phyloP scores from a whole-genome alignment of 2,888 invertebrate species.

The Pseudococcus longispinus region DNA sequence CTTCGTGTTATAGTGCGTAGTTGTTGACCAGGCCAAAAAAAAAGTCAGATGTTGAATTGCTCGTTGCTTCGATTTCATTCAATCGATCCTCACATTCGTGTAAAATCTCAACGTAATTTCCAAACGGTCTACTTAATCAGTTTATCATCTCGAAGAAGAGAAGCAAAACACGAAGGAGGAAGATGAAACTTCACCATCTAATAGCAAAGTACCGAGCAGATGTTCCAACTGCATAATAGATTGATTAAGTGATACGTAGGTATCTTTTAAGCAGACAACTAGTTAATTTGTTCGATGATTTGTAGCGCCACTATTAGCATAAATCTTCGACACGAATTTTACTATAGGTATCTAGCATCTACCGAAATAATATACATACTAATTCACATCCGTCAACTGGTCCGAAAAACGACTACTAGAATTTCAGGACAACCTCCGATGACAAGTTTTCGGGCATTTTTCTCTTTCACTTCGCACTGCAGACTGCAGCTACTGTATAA shows the following conservation, averaged over 20 bases:
- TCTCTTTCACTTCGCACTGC: neutral
- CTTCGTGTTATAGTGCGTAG: neutral
- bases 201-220: neutral
- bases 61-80: neutral
- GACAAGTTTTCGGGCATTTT: neutral
- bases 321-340: neutral
- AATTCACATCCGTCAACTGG: neutral
- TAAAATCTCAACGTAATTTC: neutral
- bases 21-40: neutral
- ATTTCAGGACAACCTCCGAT: neutral
- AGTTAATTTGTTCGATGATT: constrained; percentile 36
- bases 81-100: neutral
- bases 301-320: constrained; percentile 5
- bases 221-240: neutral
- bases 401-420: neutral
- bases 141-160: neutral
- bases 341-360: neutral
- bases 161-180: neutral
- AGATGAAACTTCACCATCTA: neutral
- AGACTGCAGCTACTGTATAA: neutral
- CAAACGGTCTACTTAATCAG: neutral
- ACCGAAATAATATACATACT: neutral
- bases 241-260: constrained; percentile 13
- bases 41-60: neutral
- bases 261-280: constrained; percentile 11